Evolutionary conservation across 2,797 vertebrate genomes (phyloP), one percentile per base, ranked within the genome.

Genomic region (Eulemur mongoz): DNA sequence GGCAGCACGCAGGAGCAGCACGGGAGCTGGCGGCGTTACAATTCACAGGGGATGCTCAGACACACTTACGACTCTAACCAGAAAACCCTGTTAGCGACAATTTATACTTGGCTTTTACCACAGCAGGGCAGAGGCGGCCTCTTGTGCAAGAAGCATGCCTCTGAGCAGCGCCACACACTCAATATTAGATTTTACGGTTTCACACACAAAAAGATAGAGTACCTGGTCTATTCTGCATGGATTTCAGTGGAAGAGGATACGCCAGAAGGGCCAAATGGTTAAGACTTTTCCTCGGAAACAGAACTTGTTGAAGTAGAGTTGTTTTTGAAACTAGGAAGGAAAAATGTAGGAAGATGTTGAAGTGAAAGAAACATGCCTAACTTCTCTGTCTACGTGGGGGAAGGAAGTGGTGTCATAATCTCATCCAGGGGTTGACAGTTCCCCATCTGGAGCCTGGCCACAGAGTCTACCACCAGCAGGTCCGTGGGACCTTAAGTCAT

Each of bases 281-380:
- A 96, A 88, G 86, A 80, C 43, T 95, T 97, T 97, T 95, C 95
- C 97, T 98, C 98, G 95, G 98, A 98, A 97, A 96, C 95, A 93
- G 95, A 98, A 98, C 98, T 98, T 97, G 98, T 97, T 95, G 97
- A 97, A 98, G 98, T 85, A 96, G 94, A 96, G 96, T 96, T 95
- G 98, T 89, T 97, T 98, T 98, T 98, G 98, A 97, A 98, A 98
- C 98, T 98, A 98, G 97, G 98, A 98, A 98, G 92, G 96, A 98
- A 98, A 89, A 97, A 90, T 80, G 85, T 61, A 96, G 63, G 92
- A 92, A 94, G 87, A 95, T 57, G 75, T 67, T 96, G 83, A 96
- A 83, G 63, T 89, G 87, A 83, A 94, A 92, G 35, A 91, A 89
- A 86, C 22, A 23, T 32, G 59, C 61, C 84, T 87, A 84, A 92